Percentiles rank a stretch among this genome's conserved stretches.
These are phyloP conservation scores for Azorinus chamasolen DNA, from an alignment of 2,888 invertebrate genomes.

Conservation along the genomic window DNA sequence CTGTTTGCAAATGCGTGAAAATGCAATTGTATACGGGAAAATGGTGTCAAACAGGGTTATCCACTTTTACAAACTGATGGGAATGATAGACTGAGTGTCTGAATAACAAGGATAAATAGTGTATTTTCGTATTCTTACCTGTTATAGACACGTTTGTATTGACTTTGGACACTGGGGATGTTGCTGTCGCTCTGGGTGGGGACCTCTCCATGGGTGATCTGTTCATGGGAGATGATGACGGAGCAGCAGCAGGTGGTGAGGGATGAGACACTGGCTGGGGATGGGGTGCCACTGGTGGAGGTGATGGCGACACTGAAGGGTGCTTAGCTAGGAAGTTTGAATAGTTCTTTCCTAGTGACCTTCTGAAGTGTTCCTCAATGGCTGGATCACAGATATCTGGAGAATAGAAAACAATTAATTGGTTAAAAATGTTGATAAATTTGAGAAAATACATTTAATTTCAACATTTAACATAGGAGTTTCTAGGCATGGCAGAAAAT, in stretches of 20 bases:
- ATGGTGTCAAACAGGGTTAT: too few relatives aligned
- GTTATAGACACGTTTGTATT: conserved; percentile 73
- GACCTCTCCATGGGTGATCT: conserved; percentile 25
- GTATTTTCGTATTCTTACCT: conserved; percentile 54
- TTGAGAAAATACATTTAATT: too few relatives aligned
- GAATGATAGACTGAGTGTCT: too few relatives aligned
- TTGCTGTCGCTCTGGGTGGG: not conserved
- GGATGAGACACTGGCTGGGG: conserved; percentile 39
- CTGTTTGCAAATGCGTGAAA: too few relatives aligned
- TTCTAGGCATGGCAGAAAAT: too few relatives aligned
- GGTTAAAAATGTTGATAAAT: too few relatives aligned
- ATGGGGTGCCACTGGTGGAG: conserved; percentile 40
- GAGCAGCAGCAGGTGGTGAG: conserved; percentile 22
- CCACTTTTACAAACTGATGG: too few relatives aligned
- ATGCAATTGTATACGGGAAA: too few relatives aligned
- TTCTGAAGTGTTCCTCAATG: conserved; percentile 97
- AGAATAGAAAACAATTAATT: conserved; percentile 21
- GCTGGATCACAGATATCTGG: conserved; percentile 92
- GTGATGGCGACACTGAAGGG: conserved; percentile 58
- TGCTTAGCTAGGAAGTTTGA: conserved; percentile 73
- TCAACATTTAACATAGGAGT: too few relatives aligned
- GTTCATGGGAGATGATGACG: conserved; percentile 20
- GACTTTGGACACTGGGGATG: conserved; percentile 8
- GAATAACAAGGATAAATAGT: too few relatives aligned
- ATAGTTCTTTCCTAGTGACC: conserved; percentile 91